Percentiles rank a stretch among this genome's conserved stretches.
These are phyloP conservation scores for Prorops nasuta DNA, from an alignment of 1,140 invertebrate species.

Conservation along the genomic window DNA sequence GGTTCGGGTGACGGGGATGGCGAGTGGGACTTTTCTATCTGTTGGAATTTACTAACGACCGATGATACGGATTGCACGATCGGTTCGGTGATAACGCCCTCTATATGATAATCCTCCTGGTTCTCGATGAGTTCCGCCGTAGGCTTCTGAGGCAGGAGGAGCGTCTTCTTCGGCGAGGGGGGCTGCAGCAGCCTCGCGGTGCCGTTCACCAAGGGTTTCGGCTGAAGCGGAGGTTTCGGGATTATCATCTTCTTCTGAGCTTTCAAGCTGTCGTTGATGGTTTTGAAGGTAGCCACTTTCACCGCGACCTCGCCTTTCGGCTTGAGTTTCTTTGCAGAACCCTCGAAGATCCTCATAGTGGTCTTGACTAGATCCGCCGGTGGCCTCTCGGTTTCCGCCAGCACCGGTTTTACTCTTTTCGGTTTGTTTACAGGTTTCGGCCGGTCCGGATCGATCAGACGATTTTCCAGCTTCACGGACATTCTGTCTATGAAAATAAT, in stretches of 20 bases:
- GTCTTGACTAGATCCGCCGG: conserved; percentile 83
- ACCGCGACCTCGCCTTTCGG: conserved; percentile 65
- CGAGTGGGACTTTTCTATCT: conserved; percentile 44
- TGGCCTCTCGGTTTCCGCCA: conserved; percentile 77
- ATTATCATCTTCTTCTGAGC: conserved; percentile 52
- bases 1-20: conserved; percentile 45
- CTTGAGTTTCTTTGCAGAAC: conserved; percentile 58
- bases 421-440: conserved; percentile 57
- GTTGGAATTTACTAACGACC: conserved; percentile 50
- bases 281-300: conserved; percentile 66
- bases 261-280: conserved; percentile 65
- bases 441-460: conserved; percentile 49
- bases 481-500: conserved; percentile 76
- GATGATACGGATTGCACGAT: conserved; percentile 49
- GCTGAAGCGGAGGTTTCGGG: conserved; percentile 53
- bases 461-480: conserved; percentile 71
- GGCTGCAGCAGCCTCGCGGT: conserved; percentile 7
- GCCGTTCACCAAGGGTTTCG: conserved; percentile 42
- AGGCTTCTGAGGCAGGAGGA: conserved; percentile 29
- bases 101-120: conserved; percentile 34
- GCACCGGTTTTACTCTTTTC: conserved; percentile 66
- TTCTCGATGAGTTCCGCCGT: conserved; percentile 38
- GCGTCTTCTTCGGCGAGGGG: conserved; percentile 39
- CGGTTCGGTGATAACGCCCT: conserved; percentile 44
- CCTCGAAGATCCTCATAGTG: conserved; percentile 80